These are phyloP conservation scores for Glaucomys volans DNA, from an alignment of 2,113 vertebrate genomes.

Conservation along the genomic window DNA sequence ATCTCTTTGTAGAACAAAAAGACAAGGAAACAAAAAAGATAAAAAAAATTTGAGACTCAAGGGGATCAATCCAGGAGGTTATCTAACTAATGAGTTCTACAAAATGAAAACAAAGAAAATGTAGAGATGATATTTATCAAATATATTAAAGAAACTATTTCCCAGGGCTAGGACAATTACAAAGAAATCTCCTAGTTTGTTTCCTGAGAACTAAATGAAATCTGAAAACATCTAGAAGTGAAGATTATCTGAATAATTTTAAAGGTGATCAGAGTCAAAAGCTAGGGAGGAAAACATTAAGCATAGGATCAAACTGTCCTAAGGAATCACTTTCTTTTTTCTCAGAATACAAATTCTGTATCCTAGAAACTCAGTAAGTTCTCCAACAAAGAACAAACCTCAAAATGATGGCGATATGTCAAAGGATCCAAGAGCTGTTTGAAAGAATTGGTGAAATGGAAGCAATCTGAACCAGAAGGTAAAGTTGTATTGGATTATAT, in stretches of 20 bases:
- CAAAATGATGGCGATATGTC: too few relatives aligned
- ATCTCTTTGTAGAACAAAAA: neutral
- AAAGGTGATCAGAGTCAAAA: neutral
- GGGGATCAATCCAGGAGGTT: neutral
- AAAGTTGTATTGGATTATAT: neutral
- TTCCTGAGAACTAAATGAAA: neutral
- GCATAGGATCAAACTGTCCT: neutral
- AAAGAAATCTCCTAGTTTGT: neutral
- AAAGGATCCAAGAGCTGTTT: neutral
- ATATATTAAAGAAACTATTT: neutral
- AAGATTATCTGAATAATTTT: neutral
- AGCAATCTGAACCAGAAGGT: neutral
- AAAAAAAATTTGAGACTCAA: neutral
- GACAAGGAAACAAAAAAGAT: neutral
- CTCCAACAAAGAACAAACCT: neutral
- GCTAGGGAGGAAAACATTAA: neutral
- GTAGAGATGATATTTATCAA: neutral
- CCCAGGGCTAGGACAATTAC: neutral
- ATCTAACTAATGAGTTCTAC: neutral
- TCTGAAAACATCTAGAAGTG: neutral
- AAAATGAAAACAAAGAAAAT: neutral
- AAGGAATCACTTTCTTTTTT: neutral
- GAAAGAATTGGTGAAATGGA: neutral
- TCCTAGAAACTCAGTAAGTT: neutral
- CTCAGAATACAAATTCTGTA: neutral